Base-by-base conservation (phyloP, 2,888 invertebrate species). In the Melipona beecheii region DNA sequence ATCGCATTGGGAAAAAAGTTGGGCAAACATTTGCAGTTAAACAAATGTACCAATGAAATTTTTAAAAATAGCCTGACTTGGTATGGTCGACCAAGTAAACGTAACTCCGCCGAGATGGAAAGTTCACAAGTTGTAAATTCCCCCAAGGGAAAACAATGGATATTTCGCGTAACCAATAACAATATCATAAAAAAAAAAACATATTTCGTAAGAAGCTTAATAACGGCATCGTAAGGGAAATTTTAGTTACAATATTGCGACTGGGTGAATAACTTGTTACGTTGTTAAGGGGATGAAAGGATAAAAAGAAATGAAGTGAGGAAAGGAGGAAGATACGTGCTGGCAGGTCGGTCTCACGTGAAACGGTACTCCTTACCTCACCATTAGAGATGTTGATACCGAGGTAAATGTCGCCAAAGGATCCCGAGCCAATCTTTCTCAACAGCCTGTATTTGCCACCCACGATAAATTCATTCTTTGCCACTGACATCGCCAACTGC, bases 341-440 rank as follows among this genome's bases (percentile, higher is more conserved):
- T 78, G 83, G 62, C 31, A 79, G 81, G 36, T 82, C 78, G 71
- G 71, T 83, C 69, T 81, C 74, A 13, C 58, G 66, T 66, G 71
- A 78, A 88, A 86, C 81, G 80, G 72, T 86, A 87, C 75, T 85
- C 68, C 95, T 96, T 96, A 97, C 97, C 97, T 98, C 98, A 95
- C 98, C 98, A 96, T 97, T 98, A 94, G 97, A 96, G 94, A 97
- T 96, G 96, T 98, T 97, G 96, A 98, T 97, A 90, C 98, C 99
- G 95, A 99, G 96, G 96, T 98, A 99, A 95, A 99, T 99, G 96
- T 99, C 99, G 94, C 99, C 99, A 95, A 99, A 99, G 90, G 99
- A 99, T 91, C 99, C 99, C 95, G 99, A 99, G 93, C 99, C 99
- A 95, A 99, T 98, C 97, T 99, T 99, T 92, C 99, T 97, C 94